Base-by-base conservation (phyloP, 2,113 vertebrate species). In the Bambusicola thoracicus region DNA sequence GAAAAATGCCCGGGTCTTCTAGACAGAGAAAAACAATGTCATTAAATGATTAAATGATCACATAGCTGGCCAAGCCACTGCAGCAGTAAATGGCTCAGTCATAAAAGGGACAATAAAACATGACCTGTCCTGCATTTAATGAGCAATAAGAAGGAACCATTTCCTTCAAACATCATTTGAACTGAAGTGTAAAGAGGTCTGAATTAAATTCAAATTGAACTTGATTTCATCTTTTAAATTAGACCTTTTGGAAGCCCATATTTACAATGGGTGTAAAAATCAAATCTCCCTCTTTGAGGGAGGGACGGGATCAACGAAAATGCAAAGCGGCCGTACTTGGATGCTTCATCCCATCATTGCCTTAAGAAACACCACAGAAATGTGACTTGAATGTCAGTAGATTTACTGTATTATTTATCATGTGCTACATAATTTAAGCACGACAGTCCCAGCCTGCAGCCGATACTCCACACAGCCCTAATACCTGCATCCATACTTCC, bases 31-130 rank as follows among this genome's bases (percentile, higher is more conserved):
- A 94, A 94, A 84, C 92, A 93, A 79, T 63, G 85, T 32, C 83
- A 72, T 94, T 94, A 96, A 96, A 72, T 76, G 69, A 85, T 85
- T 68, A 95, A 95, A 91, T 41, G 55, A 88, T 88, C 85, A 81
- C 77, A 55, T 13, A 75, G 88, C 81, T 88, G 76, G 85, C 88
- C 70, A 84, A 68, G 70, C 46, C 72, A 59, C 72, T 1, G 10
- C 70, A 0, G n/a, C 55, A 88, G 80, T 86, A 96, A 96, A 95
- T 86, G 85, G 66, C 87, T 95, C 44, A 36, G 72, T 55, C 86
- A 85, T 96, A 92, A 97, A 96, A 94, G 92, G 88, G 81, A 90
- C 81, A 83, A 88, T 94, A 93, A 97, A 97, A 91, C 91, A 81
- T 32, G 86, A 94, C 90, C 91, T 81, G 88, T 90, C 93, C 79